Evolutionary conservation across 2,113 vertebrate genomes (phyloP).

Genomic region (Tetrax tetrax): DNA sequence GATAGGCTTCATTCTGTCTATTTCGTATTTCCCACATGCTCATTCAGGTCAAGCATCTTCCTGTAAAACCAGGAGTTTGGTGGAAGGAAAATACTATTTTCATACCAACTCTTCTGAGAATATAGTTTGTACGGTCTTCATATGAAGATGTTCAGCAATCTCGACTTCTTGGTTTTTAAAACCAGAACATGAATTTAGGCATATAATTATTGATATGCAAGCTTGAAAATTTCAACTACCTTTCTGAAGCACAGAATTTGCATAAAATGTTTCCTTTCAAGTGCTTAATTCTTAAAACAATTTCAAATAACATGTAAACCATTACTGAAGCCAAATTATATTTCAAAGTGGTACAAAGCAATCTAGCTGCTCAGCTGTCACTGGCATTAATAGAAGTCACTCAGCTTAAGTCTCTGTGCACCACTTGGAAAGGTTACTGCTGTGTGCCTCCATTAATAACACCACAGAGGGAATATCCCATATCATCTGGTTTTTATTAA

Average conservation of each 20-base stretch:
- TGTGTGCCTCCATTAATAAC: not conserved
- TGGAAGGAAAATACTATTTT: not conserved
- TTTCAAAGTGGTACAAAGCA: not conserved
- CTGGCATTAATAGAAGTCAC: not conserved
- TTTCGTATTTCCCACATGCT: not conserved
- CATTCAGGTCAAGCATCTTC: not conserved
- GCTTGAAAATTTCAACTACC: not conserved
- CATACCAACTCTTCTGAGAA: not conserved
- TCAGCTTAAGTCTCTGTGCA: not conserved
- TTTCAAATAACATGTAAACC: not conserved
- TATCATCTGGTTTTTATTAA: not conserved
- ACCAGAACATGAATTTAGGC: not conserved
- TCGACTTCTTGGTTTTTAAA: not conserved
- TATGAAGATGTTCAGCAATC: not conserved
- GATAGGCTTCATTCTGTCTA: not conserved
- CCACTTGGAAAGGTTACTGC: not conserved
- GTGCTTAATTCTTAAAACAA: not conserved
- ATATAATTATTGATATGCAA: not conserved
- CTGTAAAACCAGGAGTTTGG: not conserved
- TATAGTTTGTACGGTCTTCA: not conserved
- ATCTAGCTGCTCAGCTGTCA: not conserved
- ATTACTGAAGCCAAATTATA: not conserved
- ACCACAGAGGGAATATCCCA: not conserved
- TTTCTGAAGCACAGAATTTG: not conserved
- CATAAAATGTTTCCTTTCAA: not conserved